Conservation (phyloP, 2,113 vertebrate species). For the Empidonax traillii region DNA sequence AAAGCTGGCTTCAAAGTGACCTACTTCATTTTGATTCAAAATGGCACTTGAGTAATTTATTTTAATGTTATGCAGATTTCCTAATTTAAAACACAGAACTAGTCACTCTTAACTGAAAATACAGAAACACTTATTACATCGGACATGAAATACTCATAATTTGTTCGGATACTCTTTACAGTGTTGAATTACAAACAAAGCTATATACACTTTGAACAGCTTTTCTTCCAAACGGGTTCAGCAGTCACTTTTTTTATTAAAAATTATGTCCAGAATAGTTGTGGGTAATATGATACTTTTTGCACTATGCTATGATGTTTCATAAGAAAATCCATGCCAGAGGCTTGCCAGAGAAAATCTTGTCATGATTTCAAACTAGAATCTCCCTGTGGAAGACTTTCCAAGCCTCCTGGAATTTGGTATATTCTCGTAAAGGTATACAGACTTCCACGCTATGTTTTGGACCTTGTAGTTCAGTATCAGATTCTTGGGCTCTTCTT, state of each 20-base stretch:
- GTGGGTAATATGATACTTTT: not conserved
- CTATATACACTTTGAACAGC: not conserved
- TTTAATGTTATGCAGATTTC: conserved; percentile 35
- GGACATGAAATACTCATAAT: not conserved
- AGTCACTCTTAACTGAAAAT: not conserved
- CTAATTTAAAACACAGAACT: conserved; percentile 21
- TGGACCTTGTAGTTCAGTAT: not conserved
- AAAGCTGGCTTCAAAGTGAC: conserved; percentile 57
- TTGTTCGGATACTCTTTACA: not conserved
- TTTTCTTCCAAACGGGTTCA: not conserved
- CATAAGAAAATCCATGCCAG: not conserved
- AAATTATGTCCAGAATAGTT: not conserved
- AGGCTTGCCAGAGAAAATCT: not conserved
- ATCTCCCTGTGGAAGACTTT: not conserved
- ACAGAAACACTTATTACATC: not conserved
- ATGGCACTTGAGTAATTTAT: conserved; percentile 30
- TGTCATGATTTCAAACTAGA: not conserved
- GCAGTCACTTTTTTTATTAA: not conserved
- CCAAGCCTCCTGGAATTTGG: not conserved
- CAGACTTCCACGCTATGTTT: not conserved
- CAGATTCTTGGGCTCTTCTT: not conserved
- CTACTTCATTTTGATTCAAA: conserved; percentile 38
- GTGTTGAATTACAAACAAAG: not conserved
- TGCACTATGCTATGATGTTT: not conserved
- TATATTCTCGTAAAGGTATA: not conserved